phyloP scores from a whole-genome alignment of 30 jellyfish, hydroid and myxozoan species.

The Aurelia aurita complex sp. Pacific region DNA sequence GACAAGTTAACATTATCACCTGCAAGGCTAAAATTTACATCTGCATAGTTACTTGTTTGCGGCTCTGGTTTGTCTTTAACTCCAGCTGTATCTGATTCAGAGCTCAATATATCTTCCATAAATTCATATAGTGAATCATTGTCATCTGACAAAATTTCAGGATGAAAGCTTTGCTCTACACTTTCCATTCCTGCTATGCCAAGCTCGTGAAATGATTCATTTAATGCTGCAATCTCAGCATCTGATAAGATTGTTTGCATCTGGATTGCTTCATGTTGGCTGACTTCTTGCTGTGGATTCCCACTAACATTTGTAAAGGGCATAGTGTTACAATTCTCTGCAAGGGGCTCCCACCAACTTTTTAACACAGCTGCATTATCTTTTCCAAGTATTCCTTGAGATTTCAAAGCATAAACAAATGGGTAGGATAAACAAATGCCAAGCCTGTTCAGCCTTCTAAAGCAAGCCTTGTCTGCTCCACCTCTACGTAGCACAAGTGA shows the following conservation, averaged over 20 bases:
- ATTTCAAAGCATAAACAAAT: not conserved
- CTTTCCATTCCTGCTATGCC: too few relatives aligned
- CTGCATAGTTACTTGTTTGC: constrained; percentile 35
- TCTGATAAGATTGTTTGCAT: too few relatives aligned
- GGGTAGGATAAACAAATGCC: constrained; percentile 34
- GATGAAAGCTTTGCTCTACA: too few relatives aligned
- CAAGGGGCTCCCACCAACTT: constrained; percentile 45
- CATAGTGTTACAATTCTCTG: constrained; percentile 21
- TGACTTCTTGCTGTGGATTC: too few relatives aligned
- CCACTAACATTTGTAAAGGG: constrained; percentile 17
- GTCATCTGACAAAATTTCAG: too few relatives aligned
- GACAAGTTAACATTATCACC: constrained; percentile 43
- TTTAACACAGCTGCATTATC: constrained; percentile 27
- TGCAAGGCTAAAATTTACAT: constrained; percentile 39
- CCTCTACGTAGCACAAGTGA: constrained; percentile 41
- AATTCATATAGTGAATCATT: too few relatives aligned
- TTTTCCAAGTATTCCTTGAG: constrained; percentile 26
- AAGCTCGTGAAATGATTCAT: too few relatives aligned
- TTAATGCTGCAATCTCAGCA: too few relatives aligned
- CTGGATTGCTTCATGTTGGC: too few relatives aligned
- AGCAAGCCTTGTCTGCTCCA: constrained; percentile 48
- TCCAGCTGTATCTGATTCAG: too few relatives aligned
- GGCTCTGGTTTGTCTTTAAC: not conserved
- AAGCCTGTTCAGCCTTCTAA: constrained; percentile 30
- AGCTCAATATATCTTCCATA: too few relatives aligned